Percentiles rank a stretch among this genome's conserved stretches.
These are phyloP conservation scores for Xenopus borealis DNA, from an alignment of 2,113 vertebrate genomes.

Conservation along the genomic window DNA sequence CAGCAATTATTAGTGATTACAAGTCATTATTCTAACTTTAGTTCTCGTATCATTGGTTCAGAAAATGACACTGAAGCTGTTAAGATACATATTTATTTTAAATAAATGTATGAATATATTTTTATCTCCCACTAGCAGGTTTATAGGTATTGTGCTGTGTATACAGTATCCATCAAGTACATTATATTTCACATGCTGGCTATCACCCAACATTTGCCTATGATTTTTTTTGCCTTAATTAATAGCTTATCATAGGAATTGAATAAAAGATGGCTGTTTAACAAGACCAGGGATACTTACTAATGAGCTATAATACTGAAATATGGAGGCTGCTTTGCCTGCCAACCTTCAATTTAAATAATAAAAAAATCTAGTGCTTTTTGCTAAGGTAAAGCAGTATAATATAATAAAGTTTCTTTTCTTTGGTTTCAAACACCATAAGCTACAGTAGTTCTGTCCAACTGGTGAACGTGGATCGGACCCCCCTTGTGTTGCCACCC, in stretches of 20 bases:
- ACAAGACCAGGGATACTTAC: constrained; percentile 40
- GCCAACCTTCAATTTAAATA: constrained; percentile 25
- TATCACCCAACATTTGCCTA: constrained; percentile 32
- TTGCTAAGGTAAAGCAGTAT: too few species aligned
- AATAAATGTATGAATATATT: neutral
- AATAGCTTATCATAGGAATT: constrained; percentile 37
- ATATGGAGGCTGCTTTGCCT: constrained; percentile 29
- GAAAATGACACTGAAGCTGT: neutral
- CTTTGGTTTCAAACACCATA: too few species aligned
- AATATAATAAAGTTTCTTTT: too few species aligned
- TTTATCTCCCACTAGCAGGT: neutral
- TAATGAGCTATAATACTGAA: constrained; percentile 44
- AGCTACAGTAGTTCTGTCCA: too few species aligned
- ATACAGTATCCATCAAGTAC: constrained; percentile 33
- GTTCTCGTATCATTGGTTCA: too few species aligned
- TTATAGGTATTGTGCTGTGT: neutral
- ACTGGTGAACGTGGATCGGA: too few species aligned
- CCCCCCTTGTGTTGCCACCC: too few species aligned
- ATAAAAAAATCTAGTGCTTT: too few species aligned
- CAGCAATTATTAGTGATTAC: too few species aligned
- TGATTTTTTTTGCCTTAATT: constrained; percentile 41
- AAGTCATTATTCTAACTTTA: too few species aligned
- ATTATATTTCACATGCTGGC: constrained; percentile 31
- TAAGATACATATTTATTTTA: neutral
- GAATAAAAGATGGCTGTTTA: constrained; percentile 32